A percentile compares a stretch with the other conserved stretches of the same genome.
Conservation (phyloP, 1,140 invertebrate genomes). For the Ceratina calcarata region DNA sequence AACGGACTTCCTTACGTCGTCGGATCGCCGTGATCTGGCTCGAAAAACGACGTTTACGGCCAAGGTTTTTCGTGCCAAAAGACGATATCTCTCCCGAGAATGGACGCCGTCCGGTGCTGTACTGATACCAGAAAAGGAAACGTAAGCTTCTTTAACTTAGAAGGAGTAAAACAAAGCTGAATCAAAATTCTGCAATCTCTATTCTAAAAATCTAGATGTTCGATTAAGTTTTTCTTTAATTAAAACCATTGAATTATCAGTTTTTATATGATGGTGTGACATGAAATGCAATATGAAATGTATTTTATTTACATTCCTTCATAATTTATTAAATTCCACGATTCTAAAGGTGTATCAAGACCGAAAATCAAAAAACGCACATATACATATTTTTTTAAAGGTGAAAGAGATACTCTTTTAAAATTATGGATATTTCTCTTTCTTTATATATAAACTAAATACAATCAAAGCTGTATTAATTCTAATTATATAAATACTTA, state of each 20-base stretch:
- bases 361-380: slow-evolving; percentile 7
- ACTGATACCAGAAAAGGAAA: not conserved
- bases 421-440: slow-evolving; percentile 21
- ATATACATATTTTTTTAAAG: slow-evolving; percentile 27
- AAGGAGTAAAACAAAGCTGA: not conserved
- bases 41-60: slow-evolving; percentile 51
- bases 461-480: not conserved
- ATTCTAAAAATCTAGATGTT: not conserved
- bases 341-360: slow-evolving; percentile 32
- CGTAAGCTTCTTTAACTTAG: too few relatives aligned
- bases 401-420: slow-evolving; percentile 26
- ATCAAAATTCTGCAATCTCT: not conserved
- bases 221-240: not conserved
- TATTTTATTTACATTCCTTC: not conserved
- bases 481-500: not conserved
- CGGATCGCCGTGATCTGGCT: slow-evolving; percentile 55
- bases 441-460: too few relatives aligned
- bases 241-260: not conserved
- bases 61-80: slow-evolving; percentile 62
- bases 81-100: slow-evolving; percentile 56
- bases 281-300: not conserved
- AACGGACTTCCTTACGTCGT: slow-evolving; percentile 33
- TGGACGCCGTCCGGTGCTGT: slow-evolving; percentile 37
- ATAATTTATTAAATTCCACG: slow-evolving; percentile 1
- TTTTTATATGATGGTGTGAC: not conserved